phyloP scores from a whole-genome alignment of 1,140 invertebrate species.

The Magallana angulata region DNA sequence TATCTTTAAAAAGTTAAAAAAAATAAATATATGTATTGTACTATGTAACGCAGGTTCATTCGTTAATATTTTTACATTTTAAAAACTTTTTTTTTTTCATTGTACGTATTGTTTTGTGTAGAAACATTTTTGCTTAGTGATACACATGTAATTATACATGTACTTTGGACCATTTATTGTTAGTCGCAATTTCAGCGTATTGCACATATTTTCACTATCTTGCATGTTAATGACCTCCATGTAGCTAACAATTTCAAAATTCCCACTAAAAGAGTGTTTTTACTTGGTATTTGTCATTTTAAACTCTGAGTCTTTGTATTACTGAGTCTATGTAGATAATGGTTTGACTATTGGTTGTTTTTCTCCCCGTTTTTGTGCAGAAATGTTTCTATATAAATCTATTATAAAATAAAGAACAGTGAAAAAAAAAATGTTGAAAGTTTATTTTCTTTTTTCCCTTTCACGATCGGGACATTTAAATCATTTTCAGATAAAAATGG shows the following conservation, averaged over 20 bases:
- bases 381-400: slow-evolving; percentile 33
- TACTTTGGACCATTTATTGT: background rate
- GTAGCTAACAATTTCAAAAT: too few relatives aligned
- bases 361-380: background rate
- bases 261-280: too few relatives aligned
- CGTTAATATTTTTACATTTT: background rate
- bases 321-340: background rate
- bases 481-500: too few relatives aligned
- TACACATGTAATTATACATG: too few relatives aligned
- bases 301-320: too few relatives aligned
- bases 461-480: too few relatives aligned
- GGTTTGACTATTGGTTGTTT: background rate
- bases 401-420: slow-evolving; percentile 27
- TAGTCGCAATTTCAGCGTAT: too few relatives aligned
- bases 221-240: too few relatives aligned
- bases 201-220: too few relatives aligned
- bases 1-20: slow-evolving; percentile 11
- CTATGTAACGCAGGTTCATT: slow-evolving; percentile 58
- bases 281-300: too few relatives aligned
- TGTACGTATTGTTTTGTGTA: slow-evolving; percentile 41
- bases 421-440: background rate
- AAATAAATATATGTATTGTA: slow-evolving; percentile 21
- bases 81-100: slow-evolving; percentile 37
- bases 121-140: slow-evolving; percentile 43
- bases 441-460: too few relatives aligned